Base-by-base conservation (phyloP, 1,140 invertebrate genomes). In the Drosophila yakuba region DNA sequence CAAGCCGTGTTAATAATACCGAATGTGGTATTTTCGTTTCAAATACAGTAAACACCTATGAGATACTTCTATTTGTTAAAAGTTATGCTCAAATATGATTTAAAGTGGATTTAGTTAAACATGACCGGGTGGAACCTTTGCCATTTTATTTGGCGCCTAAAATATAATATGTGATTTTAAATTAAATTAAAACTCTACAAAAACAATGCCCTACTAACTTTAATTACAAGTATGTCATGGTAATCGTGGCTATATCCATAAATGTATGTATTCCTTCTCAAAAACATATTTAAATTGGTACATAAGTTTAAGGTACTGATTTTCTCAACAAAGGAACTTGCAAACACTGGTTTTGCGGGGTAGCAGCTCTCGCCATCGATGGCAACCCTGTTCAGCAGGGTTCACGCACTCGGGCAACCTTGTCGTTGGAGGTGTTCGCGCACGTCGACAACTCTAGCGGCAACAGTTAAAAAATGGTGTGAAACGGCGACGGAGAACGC, bases 401-500 rank as follows among this genome's bases (percentile, higher is more conserved):
- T 47, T 45, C 45, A 25, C 45, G 15, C 45, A 47, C 20, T 47
- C 45, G 12, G 47, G 23, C 25, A 54, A 36, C 32, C 32, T 32
- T 52, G 50, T 17, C 15, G n/a, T 15, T 28, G 51, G 35, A 38
- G 48, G 48, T 35, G 28, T 35, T 11, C 8, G 28, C 48, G n/a
- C n/a, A 35, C n/a, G 14, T 43, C 38, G 38, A 56, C 54, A 56
- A 32, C 54, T 32, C 32, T 61, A 17, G 35, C 59, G 55, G 51
- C 50, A 61, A 61, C 59, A 41, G 59, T 32, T 61, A 61, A 60
- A 36, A 39, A 61, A 28, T 41, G 38, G 52, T 55, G 36, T 55
- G 52, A 55, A 51, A 55, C 48, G 15, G 35, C 52, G 58, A 55
- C 58, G 15, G 51, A 61, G 51, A 57, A 57, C 59, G 59, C 59